These are phyloP conservation scores for Trachelus troglodyta DNA, from an alignment of 2,888 invertebrate genomes.

Conservation along the genomic window DNA sequence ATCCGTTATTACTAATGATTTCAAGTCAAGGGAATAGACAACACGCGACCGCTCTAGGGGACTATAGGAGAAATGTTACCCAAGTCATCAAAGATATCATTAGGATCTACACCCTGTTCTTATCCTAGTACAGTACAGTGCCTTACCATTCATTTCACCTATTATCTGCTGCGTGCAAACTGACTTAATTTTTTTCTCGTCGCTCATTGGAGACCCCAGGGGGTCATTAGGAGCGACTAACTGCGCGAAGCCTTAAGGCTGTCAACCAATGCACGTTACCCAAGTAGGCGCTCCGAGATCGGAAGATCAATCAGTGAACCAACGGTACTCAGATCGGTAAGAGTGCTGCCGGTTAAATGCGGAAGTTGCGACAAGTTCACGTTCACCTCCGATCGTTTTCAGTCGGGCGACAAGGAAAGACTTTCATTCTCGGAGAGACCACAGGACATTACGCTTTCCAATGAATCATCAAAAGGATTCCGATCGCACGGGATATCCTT, in stretches of 20 bases:
- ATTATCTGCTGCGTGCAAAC: not conserved
- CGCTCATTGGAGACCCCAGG: not conserved
- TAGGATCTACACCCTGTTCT: not conserved
- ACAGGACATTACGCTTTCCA: constrained; percentile 1
- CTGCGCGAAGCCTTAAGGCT: not conserved
- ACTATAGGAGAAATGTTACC: not conserved
- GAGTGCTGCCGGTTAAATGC: constrained; percentile 19
- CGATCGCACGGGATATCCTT: not conserved
- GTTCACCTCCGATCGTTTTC: constrained; percentile 19
- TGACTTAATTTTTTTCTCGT: not conserved
- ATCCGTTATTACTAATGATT: not conserved
- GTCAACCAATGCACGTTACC: not conserved
- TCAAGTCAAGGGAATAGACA: not conserved
- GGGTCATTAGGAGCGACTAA: constrained; percentile 1
- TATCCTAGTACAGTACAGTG: not conserved
- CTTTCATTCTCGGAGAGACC: not conserved
- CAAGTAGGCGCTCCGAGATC: not conserved
- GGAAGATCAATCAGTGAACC: not conserved
- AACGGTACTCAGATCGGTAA: not conserved
- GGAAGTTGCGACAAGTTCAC: constrained; percentile 37
- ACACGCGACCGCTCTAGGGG: not conserved
- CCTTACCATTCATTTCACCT: not conserved
- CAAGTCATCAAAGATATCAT: not conserved
- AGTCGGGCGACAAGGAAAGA: not conserved
- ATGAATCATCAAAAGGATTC: not conserved